Base-by-base conservation (phyloP, 1,140 invertebrate species). In the Helicoverpa armigera region DNA sequence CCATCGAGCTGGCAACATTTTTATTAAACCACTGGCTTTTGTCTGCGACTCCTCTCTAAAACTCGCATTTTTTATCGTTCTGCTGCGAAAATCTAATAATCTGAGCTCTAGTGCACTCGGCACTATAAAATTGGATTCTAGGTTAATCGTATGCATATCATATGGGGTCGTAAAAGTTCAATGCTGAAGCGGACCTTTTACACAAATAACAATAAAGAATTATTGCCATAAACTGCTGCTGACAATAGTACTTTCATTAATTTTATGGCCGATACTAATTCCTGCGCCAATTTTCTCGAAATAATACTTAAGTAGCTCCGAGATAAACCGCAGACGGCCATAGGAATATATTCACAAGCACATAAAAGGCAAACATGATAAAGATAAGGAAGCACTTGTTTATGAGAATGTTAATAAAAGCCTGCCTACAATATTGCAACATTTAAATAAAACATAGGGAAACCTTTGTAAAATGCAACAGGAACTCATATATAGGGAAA, bases 401-500 rank as follows among this genome's bases (percentile, higher is more conserved):
- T 72, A 72, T 72, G 35, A 29, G 69, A 72, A 53, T 31, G 69
- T 53, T 53, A 29, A 31, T 50, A 54, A 72, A 72, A 72, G 69
- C 69, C 23, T n/a, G 69, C 67, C 56, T 18, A 79, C 78, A 70
- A 80, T 69, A 69, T 69, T 50, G 29, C 58, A 13, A 69, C 65
- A 72, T 72, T 72, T 72, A 72, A 72, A 72, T 72, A 72, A 72
- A n/a, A 72, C 69, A 72, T 72, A 72, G 23, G 69, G 35, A 70
- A 53, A 29, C 50, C 50, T 72, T 53, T 72, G 69, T 72, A 79
- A 81, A 76, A 70, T 81, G 79, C 75, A 80, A 84, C 74, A 79
- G 72, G 48, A 80, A 73, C 79, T 86, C 82, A 80, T 86, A 87
- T 87, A 79, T 86, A 85, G 82, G 83, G 87, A 88, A 88, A 88